Evolutionary conservation across 2,797 vertebrate species (phyloP), one percentile per base, ranked within the genome.

Genomic region (Diglossa cyanea): DNA sequence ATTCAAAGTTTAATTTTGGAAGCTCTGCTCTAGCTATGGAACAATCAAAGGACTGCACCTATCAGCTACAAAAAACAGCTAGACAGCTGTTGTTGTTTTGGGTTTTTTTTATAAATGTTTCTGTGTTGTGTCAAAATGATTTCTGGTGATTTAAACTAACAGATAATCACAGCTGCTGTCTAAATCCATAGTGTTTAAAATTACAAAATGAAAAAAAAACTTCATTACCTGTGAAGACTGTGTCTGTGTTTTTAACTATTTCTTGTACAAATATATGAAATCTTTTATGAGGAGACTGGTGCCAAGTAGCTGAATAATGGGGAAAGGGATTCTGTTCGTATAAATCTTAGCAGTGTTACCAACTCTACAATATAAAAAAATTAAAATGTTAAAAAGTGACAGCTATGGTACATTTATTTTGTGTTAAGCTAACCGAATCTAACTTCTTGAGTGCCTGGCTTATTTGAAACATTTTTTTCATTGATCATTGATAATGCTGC

Each of bases 171-270:
- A 99, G 99, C 99, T 99, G 99, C 99, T 99, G 99, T 99, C 98
- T 98, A 98, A 99, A 98, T 99, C 98, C 98, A 99, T 99, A 98
- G 99, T 99, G 99, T 99, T 99, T 99, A 99, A 99, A 98, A 99
- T 98, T 99, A 98, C 98, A 99, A 98, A 98, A 99, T 99, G 99
- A 98, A 98, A 99, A 98, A 98, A 98, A 99, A 98, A 98, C 98
- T 99, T 99, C 98, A 99, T 99, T 99, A 99, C 98, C 98, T 99
- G 99, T 99, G 99, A 99, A 99, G 98, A 99, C 98, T 99, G 99
- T 99, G 99, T 99, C 98, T 99, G 99, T 99, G 99, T 99, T 99
- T 99, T 99, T 99, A 99, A 99, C 99, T 99, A 99, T 99, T 99
- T 99, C 99, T 99, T 99, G 99, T 99, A 99, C 98, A 99, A 99